Conservation (phyloP, 2,888 invertebrate species). For the Physocephala rufipes region DNA sequence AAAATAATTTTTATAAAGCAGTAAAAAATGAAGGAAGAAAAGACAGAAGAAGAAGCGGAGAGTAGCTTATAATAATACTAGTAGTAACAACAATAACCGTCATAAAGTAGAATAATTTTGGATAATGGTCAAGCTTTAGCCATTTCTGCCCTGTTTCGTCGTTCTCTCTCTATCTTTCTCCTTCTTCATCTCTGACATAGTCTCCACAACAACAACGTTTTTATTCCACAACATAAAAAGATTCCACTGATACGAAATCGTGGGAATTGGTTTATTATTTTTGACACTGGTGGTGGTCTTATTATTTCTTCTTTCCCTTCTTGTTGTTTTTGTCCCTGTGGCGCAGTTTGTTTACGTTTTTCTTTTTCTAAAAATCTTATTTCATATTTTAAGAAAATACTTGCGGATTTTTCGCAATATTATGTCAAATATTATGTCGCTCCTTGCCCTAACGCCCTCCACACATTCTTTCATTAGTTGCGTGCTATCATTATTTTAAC, state of each 20-base stretch:
- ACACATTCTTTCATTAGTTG: too few relatives aligned
- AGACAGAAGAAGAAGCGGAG: constrained; percentile 13
- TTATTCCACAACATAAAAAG: too few relatives aligned
- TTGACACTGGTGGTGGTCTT: neutral
- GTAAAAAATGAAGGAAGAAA: too few relatives aligned
- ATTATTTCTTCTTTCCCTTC: neutral
- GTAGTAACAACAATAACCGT: neutral
- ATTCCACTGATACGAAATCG: neutral
- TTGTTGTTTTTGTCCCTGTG: neutral
- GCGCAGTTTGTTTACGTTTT: neutral
- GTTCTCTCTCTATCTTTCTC: too few relatives aligned
- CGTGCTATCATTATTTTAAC: too few relatives aligned
- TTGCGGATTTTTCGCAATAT: neutral
- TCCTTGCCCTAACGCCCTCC: neutral
- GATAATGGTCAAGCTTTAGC: neutral
- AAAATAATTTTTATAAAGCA: too few relatives aligned
- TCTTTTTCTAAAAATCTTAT: neutral
- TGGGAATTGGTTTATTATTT: constrained; percentile 14
- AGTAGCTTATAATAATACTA: neutral
- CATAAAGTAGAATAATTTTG: neutral
- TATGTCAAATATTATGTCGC: too few relatives aligned
- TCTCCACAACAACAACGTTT: too few relatives aligned
- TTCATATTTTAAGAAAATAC: neutral
- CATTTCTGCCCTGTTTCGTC: too few relatives aligned
- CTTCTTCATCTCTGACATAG: too few relatives aligned